A percentile compares a stretch with the other conserved stretches of the same genome.
Evolutionary conservation across 1,140 invertebrate genomes (phyloP).

Genomic region (Araneus ventricosus): DNA sequence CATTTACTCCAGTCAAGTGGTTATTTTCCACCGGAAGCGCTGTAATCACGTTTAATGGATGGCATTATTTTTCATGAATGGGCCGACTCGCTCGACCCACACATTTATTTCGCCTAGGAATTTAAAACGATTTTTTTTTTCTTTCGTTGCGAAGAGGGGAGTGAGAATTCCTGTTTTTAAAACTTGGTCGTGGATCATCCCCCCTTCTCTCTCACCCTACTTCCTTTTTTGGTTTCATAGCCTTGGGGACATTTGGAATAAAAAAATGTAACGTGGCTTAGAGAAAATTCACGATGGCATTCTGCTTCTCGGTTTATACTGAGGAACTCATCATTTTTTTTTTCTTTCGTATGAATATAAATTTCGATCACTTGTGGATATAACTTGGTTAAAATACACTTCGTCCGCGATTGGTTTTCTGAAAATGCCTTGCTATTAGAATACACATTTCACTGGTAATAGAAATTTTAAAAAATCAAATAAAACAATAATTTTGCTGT

Average conservation of each 20-base stretch:
- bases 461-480: no score
- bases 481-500: no score
- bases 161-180: conserved; percentile 8
- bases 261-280: neutral
- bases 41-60: conserved; percentile 68
- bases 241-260: neutral
- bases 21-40: conserved; percentile 70
- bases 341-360: no score
- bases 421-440: no score
- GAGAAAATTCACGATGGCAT: neutral
- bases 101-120: conserved; percentile 1
- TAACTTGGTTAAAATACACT: no score
- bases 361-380: no score
- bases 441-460: no score
- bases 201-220: neutral
- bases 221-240: neutral
- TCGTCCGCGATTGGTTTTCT: no score
- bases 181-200: neutral
- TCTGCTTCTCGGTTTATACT: no score
- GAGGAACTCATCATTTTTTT: no score
- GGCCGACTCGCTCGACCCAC: conserved; percentile 24
- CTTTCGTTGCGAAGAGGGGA: conserved; percentile 5
- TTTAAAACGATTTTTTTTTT: conserved; percentile 25
- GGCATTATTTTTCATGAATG: conserved; percentile 73
- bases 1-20: conserved; percentile 66